Evolutionary conservation across 2,888 invertebrate genomes (phyloP).

Genomic region (Uropetala carovei): DNA sequence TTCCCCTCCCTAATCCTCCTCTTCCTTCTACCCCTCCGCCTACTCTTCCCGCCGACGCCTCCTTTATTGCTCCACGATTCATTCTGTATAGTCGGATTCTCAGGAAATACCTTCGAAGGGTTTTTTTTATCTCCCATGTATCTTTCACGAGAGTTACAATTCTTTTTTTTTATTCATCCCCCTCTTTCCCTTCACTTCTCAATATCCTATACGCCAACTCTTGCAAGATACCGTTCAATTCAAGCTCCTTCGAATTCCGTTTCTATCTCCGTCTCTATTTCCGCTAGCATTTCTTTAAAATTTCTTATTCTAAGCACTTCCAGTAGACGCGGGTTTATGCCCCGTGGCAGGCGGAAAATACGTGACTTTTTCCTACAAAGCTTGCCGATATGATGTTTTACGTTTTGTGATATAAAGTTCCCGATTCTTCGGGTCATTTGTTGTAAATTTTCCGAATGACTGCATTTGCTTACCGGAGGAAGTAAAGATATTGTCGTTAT

Average conservation of each 20-base stretch:
- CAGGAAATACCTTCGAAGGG: conserved; percentile 43
- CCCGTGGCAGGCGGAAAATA: no score
- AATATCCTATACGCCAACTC: not conserved
- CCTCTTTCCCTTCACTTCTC: not conserved
- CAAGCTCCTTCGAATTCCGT: not conserved
- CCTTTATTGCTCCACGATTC: not conserved
- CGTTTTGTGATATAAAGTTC: no score
- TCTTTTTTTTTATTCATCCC: conserved; percentile 6
- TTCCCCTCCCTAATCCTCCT: not conserved
- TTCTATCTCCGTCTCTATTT: no score
- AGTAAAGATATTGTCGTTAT: no score
- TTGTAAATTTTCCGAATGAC: no score
- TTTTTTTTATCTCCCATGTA: conserved; percentile 35
- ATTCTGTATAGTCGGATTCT: conserved; percentile 4
- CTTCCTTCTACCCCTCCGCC: not conserved
- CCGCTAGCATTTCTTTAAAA: no score
- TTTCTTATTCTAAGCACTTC: no score
- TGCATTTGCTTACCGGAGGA: no score
- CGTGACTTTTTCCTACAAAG: no score
- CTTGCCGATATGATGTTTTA: no score
- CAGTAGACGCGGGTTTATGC: no score
- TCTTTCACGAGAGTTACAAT: not conserved
- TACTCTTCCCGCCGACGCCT: not conserved
- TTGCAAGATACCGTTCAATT: not conserved
- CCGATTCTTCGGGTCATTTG: no score